A percentile compares a stretch with the other conserved stretches of the same genome.
Conservation (phyloP, 2,888 invertebrate genomes). For the Periphyllus acericola region DNA sequence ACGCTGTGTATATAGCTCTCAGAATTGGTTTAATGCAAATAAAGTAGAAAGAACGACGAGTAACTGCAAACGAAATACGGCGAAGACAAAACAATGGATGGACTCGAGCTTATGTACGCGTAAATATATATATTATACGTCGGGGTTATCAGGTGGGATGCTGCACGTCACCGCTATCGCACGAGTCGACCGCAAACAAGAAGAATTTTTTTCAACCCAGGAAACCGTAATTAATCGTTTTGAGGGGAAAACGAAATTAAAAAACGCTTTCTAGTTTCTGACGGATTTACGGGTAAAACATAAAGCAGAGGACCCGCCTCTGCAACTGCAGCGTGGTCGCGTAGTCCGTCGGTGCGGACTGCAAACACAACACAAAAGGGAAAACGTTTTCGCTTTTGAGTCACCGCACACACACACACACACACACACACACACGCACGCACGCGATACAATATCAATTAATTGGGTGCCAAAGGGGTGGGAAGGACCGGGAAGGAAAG, state of each 20-base stretch:
- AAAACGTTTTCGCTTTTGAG: slow-evolving; percentile 34
- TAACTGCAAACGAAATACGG: no score
- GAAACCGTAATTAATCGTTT: not conserved
- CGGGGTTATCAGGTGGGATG: no score
- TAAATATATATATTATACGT: no score
- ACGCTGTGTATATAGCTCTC: no score
- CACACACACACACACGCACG: not conserved
- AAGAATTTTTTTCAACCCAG: not conserved
- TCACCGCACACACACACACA: not conserved
- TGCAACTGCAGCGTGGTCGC: not conserved
- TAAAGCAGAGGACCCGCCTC: not conserved
- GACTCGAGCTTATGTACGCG: no score
- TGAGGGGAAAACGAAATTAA: not conserved
- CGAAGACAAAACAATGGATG: no score
- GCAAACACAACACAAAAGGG: not conserved
- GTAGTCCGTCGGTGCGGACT: not conserved
- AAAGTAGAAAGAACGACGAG: no score
- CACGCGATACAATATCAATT: slow-evolving; percentile 42
- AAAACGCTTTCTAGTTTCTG: not conserved
- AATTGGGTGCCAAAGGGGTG: slow-evolving; percentile 20
- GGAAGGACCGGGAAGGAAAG: not conserved
- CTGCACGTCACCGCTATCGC: not conserved
- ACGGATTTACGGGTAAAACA: not conserved
- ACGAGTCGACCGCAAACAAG: not conserved
- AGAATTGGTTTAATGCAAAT: no score